Evolutionary conservation across 2,113 vertebrate genomes (phyloP).

Genomic region (Arizona elegans): DNA sequence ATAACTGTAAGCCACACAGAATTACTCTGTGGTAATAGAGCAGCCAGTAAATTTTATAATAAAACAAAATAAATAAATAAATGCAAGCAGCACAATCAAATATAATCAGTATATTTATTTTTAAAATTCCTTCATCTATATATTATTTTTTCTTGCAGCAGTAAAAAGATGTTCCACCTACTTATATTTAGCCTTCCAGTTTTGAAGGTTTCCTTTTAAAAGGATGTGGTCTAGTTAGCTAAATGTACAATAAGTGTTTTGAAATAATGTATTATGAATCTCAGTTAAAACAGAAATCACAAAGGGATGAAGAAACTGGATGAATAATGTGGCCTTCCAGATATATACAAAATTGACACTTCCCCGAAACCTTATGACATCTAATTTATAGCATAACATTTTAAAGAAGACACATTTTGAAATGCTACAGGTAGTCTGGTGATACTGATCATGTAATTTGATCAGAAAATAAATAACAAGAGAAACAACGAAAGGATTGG

Average conservation of each 20-base stretch:
- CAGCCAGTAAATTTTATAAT: no score
- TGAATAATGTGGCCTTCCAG: background rate
- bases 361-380: background rate
- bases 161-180: background rate
- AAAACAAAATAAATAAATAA: no score
- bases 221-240: background rate
- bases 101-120: background rate
- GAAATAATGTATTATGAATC: background rate
- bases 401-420: background rate
- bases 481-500: background rate
- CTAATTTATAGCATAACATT: background rate
- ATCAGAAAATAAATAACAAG: background rate
- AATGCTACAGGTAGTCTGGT: background rate
- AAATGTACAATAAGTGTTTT: background rate
- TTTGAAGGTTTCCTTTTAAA: background rate
- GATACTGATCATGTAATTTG: background rate
- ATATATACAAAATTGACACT: background rate
- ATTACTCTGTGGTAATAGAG: no score
- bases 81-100: background rate
- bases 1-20: no score
- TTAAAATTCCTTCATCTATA: background rate
- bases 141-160: background rate
- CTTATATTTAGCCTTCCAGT: background rate
- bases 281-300: background rate
- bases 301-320: background rate